These are phyloP conservation scores for Hirundo rustica DNA, from an alignment of 2,797 vertebrate species.

Conservation along the genomic window DNA sequence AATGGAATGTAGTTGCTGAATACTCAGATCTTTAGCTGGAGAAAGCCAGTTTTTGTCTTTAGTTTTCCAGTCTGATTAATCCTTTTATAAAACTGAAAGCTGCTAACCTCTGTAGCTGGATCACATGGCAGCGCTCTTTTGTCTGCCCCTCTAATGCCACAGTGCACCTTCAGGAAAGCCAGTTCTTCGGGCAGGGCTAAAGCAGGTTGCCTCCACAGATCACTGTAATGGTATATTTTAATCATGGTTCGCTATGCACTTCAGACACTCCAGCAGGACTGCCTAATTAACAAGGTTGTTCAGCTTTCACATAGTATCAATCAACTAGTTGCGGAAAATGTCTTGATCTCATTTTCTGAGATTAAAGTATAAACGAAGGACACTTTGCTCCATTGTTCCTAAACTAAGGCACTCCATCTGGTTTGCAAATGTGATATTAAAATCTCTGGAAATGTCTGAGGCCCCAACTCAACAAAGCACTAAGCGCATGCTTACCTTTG, in stretches of 20 bases:
- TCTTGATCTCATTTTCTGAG: constrained; percentile 73
- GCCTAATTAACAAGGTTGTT: constrained; percentile 66
- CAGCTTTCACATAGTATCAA: constrained; percentile 69
- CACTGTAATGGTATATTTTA: constrained; percentile 58
- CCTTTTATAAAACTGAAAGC: constrained; percentile 80
- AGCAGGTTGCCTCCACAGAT: constrained; percentile 36
- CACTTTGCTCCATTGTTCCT: constrained; percentile 71
- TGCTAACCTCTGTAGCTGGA: constrained; percentile 77
- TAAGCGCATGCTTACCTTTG: constrained; percentile 35
- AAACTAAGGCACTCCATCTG: constrained; percentile 72
- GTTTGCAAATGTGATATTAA: constrained; percentile 69
- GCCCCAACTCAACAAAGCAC: neutral
- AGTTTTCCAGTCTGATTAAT: constrained; percentile 84
- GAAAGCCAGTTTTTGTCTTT: constrained; percentile 75
- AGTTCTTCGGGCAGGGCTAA: neutral
- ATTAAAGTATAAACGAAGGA: constrained; percentile 73
- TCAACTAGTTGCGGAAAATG: constrained; percentile 67
- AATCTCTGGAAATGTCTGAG: constrained; percentile 46
- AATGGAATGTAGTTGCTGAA: constrained; percentile 21
- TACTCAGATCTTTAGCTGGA: constrained; percentile 67
- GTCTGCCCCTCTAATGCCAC: constrained; percentile 22
- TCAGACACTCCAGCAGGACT: constrained; percentile 43
- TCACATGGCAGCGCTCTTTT: constrained; percentile 76
- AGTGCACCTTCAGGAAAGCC: constrained; percentile 51
- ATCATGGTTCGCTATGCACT: constrained; percentile 38